Evolutionary conservation across 2,888 invertebrate genomes (phyloP).

Genomic region (Holacanthella duospinosa): DNA sequence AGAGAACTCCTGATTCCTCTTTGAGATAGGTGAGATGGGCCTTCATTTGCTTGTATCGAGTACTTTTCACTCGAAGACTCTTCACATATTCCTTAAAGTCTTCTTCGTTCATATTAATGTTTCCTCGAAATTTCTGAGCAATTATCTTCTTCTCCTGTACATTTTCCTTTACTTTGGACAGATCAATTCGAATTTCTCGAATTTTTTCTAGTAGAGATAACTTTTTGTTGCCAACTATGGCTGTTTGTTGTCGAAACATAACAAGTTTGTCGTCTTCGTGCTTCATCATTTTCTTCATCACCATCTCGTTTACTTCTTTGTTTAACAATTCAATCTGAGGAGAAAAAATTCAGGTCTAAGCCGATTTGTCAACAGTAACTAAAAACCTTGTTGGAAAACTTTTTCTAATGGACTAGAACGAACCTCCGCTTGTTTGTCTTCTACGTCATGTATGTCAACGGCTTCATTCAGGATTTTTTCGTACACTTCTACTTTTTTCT

Average conservation of each 20-base stretch:
- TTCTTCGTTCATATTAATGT: constrained; percentile 63
- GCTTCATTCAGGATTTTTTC: constrained; percentile 57
- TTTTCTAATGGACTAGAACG: neutral
- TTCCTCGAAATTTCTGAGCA: constrained; percentile 48
- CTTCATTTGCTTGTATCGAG: constrained; percentile 62
- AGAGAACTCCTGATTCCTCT: constrained; percentile 64
- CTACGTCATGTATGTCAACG: constrained; percentile 51
- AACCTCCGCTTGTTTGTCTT: constrained; percentile 2
- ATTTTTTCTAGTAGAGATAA: constrained; percentile 60
- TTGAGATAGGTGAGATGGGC: constrained; percentile 62
- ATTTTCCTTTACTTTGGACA: constrained; percentile 52
- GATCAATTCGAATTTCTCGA: constrained; percentile 54
- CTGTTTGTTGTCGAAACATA: constrained; percentile 74
- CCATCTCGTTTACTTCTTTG: constrained; percentile 57
- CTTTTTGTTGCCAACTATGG: constrained; percentile 68
- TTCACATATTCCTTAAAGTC: constrained; percentile 77
- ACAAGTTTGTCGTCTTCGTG: constrained; percentile 60
- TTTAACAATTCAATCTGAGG: constrained; percentile 45
- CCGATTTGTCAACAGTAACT: too few relatives aligned
- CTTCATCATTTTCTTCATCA: constrained; percentile 58
- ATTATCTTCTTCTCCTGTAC: constrained; percentile 48
- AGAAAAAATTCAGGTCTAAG: neutral
- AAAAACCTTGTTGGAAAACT: too few relatives aligned
- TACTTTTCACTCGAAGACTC: constrained; percentile 66
- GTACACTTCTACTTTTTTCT: constrained; percentile 58